Evolutionary conservation across 2,797 vertebrate species (phyloP), one percentile per base, ranked within the genome.

Genomic region (Squalus acanthias): DNA sequence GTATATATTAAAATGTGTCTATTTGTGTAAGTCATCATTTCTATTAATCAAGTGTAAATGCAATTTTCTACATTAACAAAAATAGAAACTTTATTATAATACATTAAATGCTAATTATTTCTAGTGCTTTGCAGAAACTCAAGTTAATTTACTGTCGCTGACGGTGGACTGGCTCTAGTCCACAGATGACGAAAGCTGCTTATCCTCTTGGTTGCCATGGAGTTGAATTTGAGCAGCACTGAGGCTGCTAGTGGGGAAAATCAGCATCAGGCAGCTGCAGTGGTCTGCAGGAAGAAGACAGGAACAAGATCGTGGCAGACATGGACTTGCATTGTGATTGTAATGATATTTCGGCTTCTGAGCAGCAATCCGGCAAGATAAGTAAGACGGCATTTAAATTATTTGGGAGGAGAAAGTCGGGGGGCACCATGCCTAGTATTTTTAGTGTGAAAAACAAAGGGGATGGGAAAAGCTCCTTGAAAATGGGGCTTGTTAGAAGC

Each of bases 311-410:
- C 96, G 97, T 96, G 97, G 97, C 97, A 97, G 98, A 98, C 97
- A 99, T 99, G 99, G 99, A 99, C 98, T 98, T 98, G 98, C 99
- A 98, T 97, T 98, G 98, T 96, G 99, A 99, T 96, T 98, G 97
- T 50, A 98, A 98, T 96, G 99, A 99, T 96, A 98, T 98, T 96
- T 98, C 98, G 97, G 98, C 98, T 97, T 98, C 98, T 96, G 98
- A 98, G 97, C 99, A 98, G 98, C 98, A 99, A 96, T 98, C 99
- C 87, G 99, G 99, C 97, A 99, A 98, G 98, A 99, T 99, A 97
- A 99, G 99, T 98, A 99, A 98, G 98, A 98, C 99, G 22, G 99
- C 99, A 96, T 99, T 99, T 98, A 99, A 99, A 98, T 98, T 99
- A 97, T 99, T 99, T 96, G 98, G 98, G 97, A 99, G 98, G 97